Evolutionary conservation across 2,113 vertebrate genomes (phyloP).

Genomic region (Tetrax tetrax): DNA sequence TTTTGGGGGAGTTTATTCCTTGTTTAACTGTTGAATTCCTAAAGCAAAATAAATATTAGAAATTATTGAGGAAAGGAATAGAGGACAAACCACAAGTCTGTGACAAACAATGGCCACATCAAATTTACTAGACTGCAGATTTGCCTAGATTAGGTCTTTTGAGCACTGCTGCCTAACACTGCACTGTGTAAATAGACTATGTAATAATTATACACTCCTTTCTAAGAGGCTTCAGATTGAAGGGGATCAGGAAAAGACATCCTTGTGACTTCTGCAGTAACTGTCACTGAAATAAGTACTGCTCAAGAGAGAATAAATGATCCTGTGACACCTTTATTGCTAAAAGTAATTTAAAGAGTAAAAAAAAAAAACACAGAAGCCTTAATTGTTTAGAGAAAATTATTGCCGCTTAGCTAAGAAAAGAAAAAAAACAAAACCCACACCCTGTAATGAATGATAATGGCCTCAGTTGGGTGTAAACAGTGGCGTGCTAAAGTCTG

Average conservation of each 20-base stretch:
- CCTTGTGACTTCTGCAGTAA: neutral
- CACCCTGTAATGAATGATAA: slow-evolving; percentile 46
- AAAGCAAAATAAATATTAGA: neutral
- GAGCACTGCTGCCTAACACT: neutral
- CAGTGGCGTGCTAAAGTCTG: neutral
- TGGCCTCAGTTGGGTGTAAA: slow-evolving; percentile 33
- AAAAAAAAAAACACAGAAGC: neutral
- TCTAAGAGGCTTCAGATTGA: neutral
- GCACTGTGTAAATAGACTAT: no score
- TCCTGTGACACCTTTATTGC: slow-evolving; percentile 4
- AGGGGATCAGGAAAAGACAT: neutral
- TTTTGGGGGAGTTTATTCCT: neutral
- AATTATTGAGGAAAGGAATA: neutral
- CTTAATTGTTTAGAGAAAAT: slow-evolving; percentile 51
- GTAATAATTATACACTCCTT: neutral
- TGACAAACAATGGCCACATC: neutral
- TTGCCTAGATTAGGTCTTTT: neutral
- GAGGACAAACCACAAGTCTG: neutral
- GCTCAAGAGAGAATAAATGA: slow-evolving; percentile 23
- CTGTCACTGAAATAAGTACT: slow-evolving; percentile 15
- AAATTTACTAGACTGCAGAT: neutral
- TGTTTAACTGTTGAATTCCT: neutral
- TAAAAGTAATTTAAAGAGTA: slow-evolving; percentile 36
- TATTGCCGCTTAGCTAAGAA: slow-evolving; percentile 41
- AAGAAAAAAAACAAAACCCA: neutral